phyloP scores from a whole-genome alignment of 2,797 vertebrate genomes.

The Brachymystax lenok region DNA sequence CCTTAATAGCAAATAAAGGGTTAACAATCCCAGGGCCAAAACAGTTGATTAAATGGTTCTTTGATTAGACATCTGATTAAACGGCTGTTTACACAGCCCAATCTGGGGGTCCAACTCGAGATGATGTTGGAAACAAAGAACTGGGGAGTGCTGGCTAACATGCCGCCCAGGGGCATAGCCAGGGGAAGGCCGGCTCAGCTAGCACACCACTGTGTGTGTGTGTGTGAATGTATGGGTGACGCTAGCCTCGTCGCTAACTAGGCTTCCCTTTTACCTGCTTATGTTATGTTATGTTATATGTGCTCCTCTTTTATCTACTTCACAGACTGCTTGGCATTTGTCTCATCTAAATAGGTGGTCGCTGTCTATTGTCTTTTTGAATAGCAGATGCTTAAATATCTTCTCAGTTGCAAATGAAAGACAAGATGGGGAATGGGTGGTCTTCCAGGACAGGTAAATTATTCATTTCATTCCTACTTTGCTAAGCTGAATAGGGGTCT shows the following conservation, averaged over 20 bases:
- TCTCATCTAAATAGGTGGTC: background rate
- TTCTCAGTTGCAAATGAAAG: too few species aligned
- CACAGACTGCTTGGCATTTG: background rate
- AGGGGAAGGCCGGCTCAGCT: too few species aligned
- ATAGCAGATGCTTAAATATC: background rate
- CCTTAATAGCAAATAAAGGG: background rate
- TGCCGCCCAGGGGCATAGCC: background rate
- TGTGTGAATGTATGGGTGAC: background rate
- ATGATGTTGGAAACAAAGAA: background rate
- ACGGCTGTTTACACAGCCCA: background rate
- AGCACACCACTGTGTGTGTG: too few species aligned
- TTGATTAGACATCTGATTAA: slow-evolving; percentile 1
- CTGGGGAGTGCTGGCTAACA: background rate
- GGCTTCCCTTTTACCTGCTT: background rate
- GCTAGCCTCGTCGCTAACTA: background rate
- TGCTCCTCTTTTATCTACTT: background rate
- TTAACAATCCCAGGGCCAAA: background rate
- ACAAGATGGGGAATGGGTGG: too few species aligned
- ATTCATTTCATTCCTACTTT: too few species aligned
- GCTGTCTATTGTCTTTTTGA: background rate
- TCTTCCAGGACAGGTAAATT: too few species aligned
- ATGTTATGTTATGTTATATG: background rate
- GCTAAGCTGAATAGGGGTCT: too few species aligned
- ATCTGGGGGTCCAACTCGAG: background rate
- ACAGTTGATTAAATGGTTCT: background rate